These are phyloP conservation scores for Actenoides lindsayi DNA, from an alignment of 2,113 vertebrate species.

Conservation along the genomic window DNA sequence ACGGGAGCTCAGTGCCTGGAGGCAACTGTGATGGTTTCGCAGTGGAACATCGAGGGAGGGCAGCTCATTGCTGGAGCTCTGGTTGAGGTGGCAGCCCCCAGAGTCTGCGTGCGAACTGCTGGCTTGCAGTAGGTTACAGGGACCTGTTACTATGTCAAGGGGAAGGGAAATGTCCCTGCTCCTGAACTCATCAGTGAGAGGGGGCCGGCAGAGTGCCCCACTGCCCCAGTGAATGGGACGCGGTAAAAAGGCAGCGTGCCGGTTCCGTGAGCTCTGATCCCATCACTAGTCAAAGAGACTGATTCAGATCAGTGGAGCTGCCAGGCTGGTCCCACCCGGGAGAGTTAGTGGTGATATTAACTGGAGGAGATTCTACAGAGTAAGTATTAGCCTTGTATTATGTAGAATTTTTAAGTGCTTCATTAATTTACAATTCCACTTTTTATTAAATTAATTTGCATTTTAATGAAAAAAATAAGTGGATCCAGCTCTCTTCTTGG, in stretches of 20 bases:
- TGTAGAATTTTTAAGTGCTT: constrained; percentile 63
- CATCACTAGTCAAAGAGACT: background rate
- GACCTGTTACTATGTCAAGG: rapidly evolving
- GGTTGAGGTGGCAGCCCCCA: background rate
- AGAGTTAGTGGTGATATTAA: constrained; percentile 17
- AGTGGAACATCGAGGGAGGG: background rate
- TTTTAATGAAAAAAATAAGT: constrained; percentile 75
- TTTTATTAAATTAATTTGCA: constrained; percentile 80
- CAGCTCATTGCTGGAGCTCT: background rate
- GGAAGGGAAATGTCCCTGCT: background rate
- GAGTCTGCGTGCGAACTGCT: rapidly evolving
- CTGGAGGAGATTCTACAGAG: constrained; percentile 25
- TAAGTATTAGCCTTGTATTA: constrained; percentile 43
- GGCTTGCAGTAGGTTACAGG: background rate
- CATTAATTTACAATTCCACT: constrained; percentile 72
- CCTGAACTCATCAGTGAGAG: background rate
- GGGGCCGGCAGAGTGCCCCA: background rate
- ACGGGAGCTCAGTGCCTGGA: background rate
- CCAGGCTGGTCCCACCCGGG: background rate
- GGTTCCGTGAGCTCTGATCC: background rate
- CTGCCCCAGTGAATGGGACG: background rate
- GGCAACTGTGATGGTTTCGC: background rate
- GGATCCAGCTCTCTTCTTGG: constrained; percentile 24
- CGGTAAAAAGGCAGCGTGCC: background rate
- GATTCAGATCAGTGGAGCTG: background rate